Percentiles rank a stretch among this genome's conserved stretches.
phyloP scores from a whole-genome alignment of 35 echinoderm and acorn worm species.

The Eucidaris tribuloides region DNA sequence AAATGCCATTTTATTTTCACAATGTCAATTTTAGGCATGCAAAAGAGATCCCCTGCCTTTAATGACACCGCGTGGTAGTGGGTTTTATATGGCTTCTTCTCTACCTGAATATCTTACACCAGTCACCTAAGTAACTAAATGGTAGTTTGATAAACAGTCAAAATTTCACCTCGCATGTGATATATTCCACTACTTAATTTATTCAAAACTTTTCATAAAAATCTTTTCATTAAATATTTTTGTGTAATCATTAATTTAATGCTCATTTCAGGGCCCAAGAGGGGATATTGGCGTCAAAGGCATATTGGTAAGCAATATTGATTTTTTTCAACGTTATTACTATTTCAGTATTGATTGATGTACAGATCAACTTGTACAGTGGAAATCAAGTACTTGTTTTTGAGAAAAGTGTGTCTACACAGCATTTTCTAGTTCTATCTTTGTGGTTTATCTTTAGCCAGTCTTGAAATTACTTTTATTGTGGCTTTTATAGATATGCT shows the following conservation, averaged over 20 bases:
- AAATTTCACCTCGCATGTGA: slow-evolving; percentile 16
- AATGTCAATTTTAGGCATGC: no score
- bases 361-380: no score
- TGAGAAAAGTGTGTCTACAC: no score
- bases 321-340: no score
- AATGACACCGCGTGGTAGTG: no score
- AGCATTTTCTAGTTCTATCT: not conserved
- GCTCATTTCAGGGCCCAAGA: slow-evolving; percentile 2
- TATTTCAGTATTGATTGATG: no score
- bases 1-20: no score
- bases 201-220: not conserved
- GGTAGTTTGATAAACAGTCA: not conserved
- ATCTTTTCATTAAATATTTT: not conserved
- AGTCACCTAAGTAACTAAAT: no score
- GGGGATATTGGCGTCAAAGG: slow-evolving; percentile 13
- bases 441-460: not conserved
- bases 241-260: not conserved
- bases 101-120: no score
- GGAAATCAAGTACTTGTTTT: no score
- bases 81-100: no score
- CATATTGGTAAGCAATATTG: slow-evolving; percentile 1
- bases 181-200: not conserved
- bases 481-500: not conserved
- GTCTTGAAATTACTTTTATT: not conserved
- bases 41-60: no score